Evolutionary conservation across 2,113 vertebrate species (phyloP).

Genomic region (Rafetus swinhoei): DNA sequence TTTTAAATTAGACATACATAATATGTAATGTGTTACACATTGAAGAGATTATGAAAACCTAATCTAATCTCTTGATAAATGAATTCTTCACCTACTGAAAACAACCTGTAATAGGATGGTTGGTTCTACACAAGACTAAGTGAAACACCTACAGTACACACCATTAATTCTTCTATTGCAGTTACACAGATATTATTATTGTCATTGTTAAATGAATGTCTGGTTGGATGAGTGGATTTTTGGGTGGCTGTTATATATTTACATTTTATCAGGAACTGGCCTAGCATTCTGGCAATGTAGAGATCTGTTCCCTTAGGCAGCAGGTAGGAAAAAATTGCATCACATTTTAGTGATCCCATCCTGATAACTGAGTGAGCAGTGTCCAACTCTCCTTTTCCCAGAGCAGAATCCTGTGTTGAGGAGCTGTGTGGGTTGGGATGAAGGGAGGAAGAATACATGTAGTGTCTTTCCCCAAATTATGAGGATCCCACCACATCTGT

Average conservation of each 20-base stretch:
- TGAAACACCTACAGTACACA: not conserved
- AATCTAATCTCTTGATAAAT: not conserved
- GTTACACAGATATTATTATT: fast-evolving
- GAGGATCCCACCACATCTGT: not conserved
- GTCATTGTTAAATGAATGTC: not conserved
- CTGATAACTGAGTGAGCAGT: not conserved
- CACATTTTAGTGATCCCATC: not conserved
- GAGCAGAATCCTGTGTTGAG: not conserved
- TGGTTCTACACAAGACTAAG: not conserved
- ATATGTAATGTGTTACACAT: slow-evolving; percentile 5
- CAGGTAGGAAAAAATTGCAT: not conserved
- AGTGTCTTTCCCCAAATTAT: not conserved
- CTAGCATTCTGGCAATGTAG: not conserved
- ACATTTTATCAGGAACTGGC: not conserved
- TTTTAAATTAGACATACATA: slow-evolving; percentile 8
- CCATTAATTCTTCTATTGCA: not conserved
- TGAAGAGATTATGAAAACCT: not conserved
- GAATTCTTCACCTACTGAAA: not conserved
- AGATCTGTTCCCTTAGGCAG: fast-evolving
- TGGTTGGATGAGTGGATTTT: not conserved
- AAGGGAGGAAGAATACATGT: not conserved
- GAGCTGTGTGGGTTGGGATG: not conserved
- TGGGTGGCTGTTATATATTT: not conserved
- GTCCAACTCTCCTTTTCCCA: not conserved
- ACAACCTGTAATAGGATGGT: not conserved